Conservation (phyloP, 2,888 invertebrate genomes). For the Harpalus rufipes region DNA sequence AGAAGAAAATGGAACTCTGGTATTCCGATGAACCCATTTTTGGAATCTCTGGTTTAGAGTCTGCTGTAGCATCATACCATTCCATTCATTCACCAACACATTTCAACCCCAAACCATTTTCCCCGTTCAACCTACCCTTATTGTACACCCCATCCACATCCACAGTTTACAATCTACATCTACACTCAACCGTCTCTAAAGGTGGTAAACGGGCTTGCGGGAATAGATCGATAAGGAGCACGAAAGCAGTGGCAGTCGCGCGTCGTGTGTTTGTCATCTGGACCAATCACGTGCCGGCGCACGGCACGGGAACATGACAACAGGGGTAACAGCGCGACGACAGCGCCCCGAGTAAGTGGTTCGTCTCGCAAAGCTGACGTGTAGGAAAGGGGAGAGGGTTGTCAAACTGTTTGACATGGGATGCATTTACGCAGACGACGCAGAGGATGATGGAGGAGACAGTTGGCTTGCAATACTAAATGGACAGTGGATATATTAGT, state of each 20-base stretch:
- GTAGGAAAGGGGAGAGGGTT: background rate
- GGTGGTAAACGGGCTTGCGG: conserved; percentile 6
- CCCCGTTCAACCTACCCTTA: too few relatives aligned
- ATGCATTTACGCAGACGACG: background rate
- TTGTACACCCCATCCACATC: too few relatives aligned
- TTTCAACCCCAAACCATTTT: too few relatives aligned
- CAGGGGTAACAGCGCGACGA: conserved; percentile 4
- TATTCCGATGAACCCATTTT: too few relatives aligned
- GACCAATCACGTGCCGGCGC: conserved; percentile 55
- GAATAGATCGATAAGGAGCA: conserved; percentile 53
- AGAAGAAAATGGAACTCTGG: too few relatives aligned
- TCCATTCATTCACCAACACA: too few relatives aligned
- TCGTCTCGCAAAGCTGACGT: conserved; percentile 8
- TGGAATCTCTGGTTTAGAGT: too few relatives aligned
- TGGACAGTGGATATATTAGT: background rate
- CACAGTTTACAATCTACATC: too few relatives aligned
- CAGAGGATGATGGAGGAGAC: background rate
- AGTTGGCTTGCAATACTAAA: background rate
- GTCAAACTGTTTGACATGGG: background rate
- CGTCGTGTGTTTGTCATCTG: conserved; percentile 63
- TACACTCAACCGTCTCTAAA: too few relatives aligned
- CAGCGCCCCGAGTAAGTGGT: conserved; percentile 9
- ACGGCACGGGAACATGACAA: conserved; percentile 28
- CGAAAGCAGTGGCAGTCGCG: conserved; percentile 28
- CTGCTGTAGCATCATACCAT: too few relatives aligned